Evolutionary conservation across 2,888 invertebrate species (phyloP), one percentile per base, ranked within the genome.

Genomic region (Rhogogaster chlorosoma): DNA sequence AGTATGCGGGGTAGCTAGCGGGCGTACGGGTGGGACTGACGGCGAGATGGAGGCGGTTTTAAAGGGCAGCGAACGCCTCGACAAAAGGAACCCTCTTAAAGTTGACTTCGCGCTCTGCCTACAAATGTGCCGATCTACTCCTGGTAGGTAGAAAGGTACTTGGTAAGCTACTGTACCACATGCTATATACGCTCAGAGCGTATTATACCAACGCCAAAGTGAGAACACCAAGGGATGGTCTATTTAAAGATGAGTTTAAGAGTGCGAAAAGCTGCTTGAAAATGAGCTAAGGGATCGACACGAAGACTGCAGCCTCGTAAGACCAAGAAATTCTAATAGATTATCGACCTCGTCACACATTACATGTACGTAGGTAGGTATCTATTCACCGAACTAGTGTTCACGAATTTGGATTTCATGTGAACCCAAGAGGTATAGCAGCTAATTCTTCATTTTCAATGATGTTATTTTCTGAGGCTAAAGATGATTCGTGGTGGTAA

Each of bases 51-150:
- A 87, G 88, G 87, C 88, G 88, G 86, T 92, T 83, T 92, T 92
- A 93, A 92, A 93, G 93, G 91, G 91, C 91, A 91, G 90, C 91
- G 90, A 92, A 89, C 90, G 91, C 89, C 90, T 90, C 89, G 89
- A 90, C 90, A 90, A 90, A 83, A 90, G 89, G 89, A 89, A 90
- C 90, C 89, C 91, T 91, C 91, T 91, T 92, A 92, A 93, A 93
- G 92, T 91, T 91, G 88, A 87, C 89, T 88, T 89, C 87, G 87
- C 87, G 91, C 90, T 88, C 89, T 89, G 92, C 90, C 89, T 92
- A 91, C 91, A 90, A 91, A 92, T 92, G 90, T 87, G 71, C 29
- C 82, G 67, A 83, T 83, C 83, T 83, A 83, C 83, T 83, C 49
- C 2, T 22, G 36, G 80, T 38, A 57, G 36, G 42, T 75, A 18